These are phyloP conservation scores for Heliothis subflexa DNA, from an alignment of 1,140 invertebrate genomes.

Conservation along the genomic window DNA sequence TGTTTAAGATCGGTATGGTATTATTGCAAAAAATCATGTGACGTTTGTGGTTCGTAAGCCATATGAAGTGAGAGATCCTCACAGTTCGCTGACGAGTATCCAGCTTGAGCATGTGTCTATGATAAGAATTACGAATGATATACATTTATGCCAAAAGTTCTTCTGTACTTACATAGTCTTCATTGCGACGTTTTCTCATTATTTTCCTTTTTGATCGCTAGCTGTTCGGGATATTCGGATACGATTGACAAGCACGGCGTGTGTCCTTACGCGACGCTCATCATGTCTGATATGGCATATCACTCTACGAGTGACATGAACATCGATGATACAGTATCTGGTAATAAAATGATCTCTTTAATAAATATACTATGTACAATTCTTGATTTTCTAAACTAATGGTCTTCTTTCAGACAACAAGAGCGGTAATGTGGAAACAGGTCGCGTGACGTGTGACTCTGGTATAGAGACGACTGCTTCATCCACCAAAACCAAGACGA, in stretches of 20 bases:
- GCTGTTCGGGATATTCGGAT: not conserved
- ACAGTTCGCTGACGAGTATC: too few relatives aligned
- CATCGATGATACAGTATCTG: constrained; percentile 17
- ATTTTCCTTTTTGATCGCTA: not conserved
- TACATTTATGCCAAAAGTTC: too few relatives aligned
- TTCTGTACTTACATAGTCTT: too few relatives aligned
- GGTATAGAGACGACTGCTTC: constrained; percentile 60
- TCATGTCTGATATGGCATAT: constrained; percentile 29
- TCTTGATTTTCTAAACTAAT: too few relatives aligned
- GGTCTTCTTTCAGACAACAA: not conserved
- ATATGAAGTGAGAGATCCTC: too few relatives aligned
- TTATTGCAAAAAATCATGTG: too few relatives aligned
- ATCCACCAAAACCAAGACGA: constrained; percentile 36
- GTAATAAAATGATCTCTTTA: not conserved
- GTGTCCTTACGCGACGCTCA: constrained; percentile 58
- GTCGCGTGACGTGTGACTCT: constrained; percentile 56
- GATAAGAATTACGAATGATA: too few relatives aligned
- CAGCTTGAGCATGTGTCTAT: too few relatives aligned
- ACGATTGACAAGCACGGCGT: constrained; percentile 37
- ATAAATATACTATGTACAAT: not conserved
- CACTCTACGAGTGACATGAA: constrained; percentile 42
- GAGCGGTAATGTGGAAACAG: not conserved
- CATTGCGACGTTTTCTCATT: too few relatives aligned
- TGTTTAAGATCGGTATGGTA: too few relatives aligned
- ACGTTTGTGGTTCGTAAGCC: too few relatives aligned